A percentile compares a stretch with the other conserved stretches of the same genome.
Evolutionary conservation across 2,888 invertebrate genomes (phyloP).

Genomic region (Harpagoxenus sublaevis): DNA sequence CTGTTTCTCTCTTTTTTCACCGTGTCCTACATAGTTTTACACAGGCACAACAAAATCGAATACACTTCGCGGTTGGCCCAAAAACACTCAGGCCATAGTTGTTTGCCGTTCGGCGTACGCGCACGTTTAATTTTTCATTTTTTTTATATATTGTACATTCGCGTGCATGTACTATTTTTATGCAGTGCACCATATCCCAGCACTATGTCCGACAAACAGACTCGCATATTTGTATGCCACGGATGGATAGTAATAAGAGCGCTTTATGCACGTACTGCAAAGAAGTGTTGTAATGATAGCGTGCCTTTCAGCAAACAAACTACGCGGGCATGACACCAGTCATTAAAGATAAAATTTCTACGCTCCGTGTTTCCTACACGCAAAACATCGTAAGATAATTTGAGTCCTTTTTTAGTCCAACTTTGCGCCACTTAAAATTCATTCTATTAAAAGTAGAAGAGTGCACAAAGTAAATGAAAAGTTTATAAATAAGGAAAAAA

Average conservation of each 20-base stretch:
- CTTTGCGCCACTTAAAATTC: background rate
- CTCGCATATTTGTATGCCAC: conserved; percentile 27
- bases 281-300: conserved; percentile 44
- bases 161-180: conserved; percentile 9
- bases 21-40: background rate
- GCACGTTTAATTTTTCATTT: background rate
- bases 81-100: conserved; percentile 37
- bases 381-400: background rate
- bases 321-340: background rate
- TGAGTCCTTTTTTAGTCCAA: background rate
- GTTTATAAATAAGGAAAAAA: background rate
- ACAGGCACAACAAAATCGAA: conserved; percentile 35
- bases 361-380: background rate
- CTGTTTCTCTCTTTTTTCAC: background rate
- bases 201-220: conserved; percentile 33
- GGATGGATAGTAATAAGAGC: conserved; percentile 36
- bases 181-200: background rate
- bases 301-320: background rate
- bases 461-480: background rate
- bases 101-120: conserved; percentile 38
- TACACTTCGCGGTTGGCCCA: conserved; percentile 39
- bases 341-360: conserved; percentile 22
- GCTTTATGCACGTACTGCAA: conserved; percentile 12
- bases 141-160: background rate
- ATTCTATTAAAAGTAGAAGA: background rate